A percentile compares a stretch with the other conserved stretches of the same genome.
phyloP scores from a whole-genome alignment of 2,113 vertebrate genomes.

The Canis aureus region DNA sequence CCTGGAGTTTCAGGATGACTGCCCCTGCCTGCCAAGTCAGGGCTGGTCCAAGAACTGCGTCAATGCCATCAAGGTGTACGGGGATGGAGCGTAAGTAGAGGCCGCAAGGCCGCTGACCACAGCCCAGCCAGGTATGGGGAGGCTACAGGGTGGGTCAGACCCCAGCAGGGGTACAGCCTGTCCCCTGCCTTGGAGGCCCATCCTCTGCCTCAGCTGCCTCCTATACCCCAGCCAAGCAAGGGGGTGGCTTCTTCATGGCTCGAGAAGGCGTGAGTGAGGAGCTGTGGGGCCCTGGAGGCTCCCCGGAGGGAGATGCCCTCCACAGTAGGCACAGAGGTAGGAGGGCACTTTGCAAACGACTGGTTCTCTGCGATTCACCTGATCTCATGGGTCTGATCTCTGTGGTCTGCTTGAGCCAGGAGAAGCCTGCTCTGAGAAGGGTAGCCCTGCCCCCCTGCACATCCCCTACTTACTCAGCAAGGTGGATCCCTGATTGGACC shows the following conservation, averaged over 20 bases:
- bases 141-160: neutral
- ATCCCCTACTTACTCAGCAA: neutral
- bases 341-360: fast-evolving
- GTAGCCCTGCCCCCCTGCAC: neutral
- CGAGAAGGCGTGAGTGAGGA: neutral
- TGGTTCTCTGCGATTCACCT: neutral
- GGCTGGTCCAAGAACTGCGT: constrained; percentile 93
- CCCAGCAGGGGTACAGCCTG: neutral
- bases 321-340: neutral
- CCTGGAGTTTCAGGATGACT: constrained; percentile 93
- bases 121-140: neutral
- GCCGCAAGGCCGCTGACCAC: fast-evolving
- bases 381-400: neutral
- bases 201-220: neutral
- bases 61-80: constrained; percentile 94
- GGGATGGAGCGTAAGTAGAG: constrained; percentile 94
- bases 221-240: neutral
- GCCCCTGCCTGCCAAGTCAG: constrained; percentile 93
- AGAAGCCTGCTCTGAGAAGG: neutral
- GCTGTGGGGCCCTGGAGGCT: neutral
- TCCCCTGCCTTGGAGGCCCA: neutral
- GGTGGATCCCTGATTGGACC: neutral
- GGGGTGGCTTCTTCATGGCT: neutral
- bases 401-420: neutral
- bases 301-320: neutral